phyloP scores from a whole-genome alignment of 2,888 invertebrate species.

The Tridacna gigas region DNA sequence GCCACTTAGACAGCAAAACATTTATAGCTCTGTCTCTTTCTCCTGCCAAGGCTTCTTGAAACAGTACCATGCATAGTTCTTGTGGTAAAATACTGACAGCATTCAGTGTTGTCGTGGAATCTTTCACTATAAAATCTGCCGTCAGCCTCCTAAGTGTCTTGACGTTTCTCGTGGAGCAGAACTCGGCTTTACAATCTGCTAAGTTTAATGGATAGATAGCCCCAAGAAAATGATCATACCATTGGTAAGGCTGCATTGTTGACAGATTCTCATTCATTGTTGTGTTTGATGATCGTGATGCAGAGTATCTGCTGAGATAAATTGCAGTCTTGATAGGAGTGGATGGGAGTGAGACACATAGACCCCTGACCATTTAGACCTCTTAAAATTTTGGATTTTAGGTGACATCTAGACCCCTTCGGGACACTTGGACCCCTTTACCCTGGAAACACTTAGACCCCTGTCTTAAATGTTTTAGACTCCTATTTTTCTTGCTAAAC shows the following conservation, averaged over 20 bases:
- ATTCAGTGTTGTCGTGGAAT: conserved; percentile 72
- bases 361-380: too few species aligned
- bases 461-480: too few species aligned
- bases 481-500: too few species aligned
- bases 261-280: conserved; percentile 26
- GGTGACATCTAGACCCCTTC: too few species aligned
- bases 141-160: conserved; percentile 75
- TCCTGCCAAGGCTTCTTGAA: conserved; percentile 77
- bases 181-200: conserved; percentile 31
- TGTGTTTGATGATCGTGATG: not conserved
- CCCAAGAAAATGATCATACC: conserved; percentile 78
- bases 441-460: too few species aligned
- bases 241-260: conserved; percentile 68
- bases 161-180: conserved; percentile 52
- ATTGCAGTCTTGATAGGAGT: too few species aligned
- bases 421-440: too few species aligned
- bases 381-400: too few species aligned
- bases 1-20: conserved; percentile 80
- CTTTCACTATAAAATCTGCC: conserved; percentile 75
- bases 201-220: conserved; percentile 78
- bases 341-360: too few species aligned
- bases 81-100: conserved; percentile 67
- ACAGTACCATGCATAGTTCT: conserved; percentile 74
- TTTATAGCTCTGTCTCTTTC: conserved; percentile 79
- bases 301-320: too few species aligned